Conservation (phyloP, 2,888 invertebrate species). For the Scaptomyza caliginosa region DNA sequence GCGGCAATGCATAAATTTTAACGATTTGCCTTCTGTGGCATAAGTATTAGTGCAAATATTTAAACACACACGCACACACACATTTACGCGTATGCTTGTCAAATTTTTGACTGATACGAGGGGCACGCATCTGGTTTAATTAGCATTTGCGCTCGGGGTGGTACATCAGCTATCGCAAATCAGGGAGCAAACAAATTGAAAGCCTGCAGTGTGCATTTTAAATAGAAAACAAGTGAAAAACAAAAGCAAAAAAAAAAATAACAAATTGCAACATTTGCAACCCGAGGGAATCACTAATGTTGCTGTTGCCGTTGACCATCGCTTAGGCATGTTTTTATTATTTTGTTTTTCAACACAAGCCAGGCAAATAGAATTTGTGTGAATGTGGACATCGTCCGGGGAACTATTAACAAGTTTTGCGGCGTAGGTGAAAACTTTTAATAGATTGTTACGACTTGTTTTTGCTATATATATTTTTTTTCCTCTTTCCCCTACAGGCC, state of each 20-base stretch:
- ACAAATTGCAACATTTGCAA: slow-evolving; percentile 32
- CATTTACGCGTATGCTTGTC: slow-evolving; percentile 2
- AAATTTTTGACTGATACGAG: slow-evolving; percentile 52
- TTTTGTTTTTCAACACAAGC: slow-evolving; percentile 20
- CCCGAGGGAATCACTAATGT: slow-evolving; percentile 23
- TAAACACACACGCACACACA: slow-evolving; percentile 20
- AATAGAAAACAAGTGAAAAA: slow-evolving; percentile 32
- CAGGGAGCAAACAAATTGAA: slow-evolving; percentile 1
- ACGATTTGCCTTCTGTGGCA: slow-evolving; percentile 67
- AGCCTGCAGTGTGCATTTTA: not conserved
- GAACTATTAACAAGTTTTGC: slow-evolving; percentile 62
- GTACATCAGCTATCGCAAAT: slow-evolving; percentile 18
- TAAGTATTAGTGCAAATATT: slow-evolving; percentile 74
- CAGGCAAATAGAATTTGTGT: slow-evolving; percentile 11
- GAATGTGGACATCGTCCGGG: slow-evolving; percentile 40
- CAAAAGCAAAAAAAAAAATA: too few relatives aligned
- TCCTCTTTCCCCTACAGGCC: slow-evolving; percentile 73
- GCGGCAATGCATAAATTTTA: slow-evolving; percentile 69
- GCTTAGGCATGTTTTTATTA: slow-evolving; percentile 18
- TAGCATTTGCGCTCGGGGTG: slow-evolving; percentile 37
- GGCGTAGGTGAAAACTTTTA: slow-evolving; percentile 52
- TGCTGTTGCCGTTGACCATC: slow-evolving; percentile 30
- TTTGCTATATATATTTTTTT: slow-evolving; percentile 23
- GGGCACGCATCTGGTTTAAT: slow-evolving; percentile 45
- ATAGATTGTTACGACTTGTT: slow-evolving; percentile 58